Base-by-base conservation (phyloP, 1,140 invertebrate species). In the Dryas iulia region DNA sequence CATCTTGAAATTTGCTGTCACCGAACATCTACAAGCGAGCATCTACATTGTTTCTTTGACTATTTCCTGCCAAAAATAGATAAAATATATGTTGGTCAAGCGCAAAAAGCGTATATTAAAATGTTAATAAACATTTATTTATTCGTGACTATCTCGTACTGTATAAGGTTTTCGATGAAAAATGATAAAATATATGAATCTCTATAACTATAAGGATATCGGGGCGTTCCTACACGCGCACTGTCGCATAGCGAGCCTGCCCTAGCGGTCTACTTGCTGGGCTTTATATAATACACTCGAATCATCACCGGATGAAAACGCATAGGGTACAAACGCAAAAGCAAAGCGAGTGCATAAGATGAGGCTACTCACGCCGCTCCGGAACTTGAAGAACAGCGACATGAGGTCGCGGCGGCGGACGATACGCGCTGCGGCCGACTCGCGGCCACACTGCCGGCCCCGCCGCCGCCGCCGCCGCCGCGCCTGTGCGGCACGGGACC, bases 361-460 rank as follows among this genome's bases (percentile, higher is more conserved):
- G 39, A 21, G 5, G 39, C 21, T 76, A 78, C 77, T 78, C 62
- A 78, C 77, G 39, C 63, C 74, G 66, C 69, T 76, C 68, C 77
- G 64, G 59, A 78, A 78, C 59, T 78, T 78, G 74, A 78, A 78
- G 77, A 78, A 78, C 69, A 78, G 70, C 71, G 77, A 78, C 77
- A 78, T 73, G 70, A 56, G 52, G 65, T 60, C 69, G 60, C 35
- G 76, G 72, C 6, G 56, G 71, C 73, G 63, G 68, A 59, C 72
- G 67, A 65, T 65, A 59, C 78, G 73, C 75, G 72, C 75, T 81
- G 69, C 71, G 74, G 82, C 78, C 83, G 77, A 76, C 69, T 26
- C 47, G 69, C 60, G 59, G 58, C 74, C 78, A 58, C 73, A 59
- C 63, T 56, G 47, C 73, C 60, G 72, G 39, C 14, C 47, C 47